Evolutionary conservation across 2,797 vertebrate genomes (phyloP).

Genomic region (Ciconia nigra): DNA sequence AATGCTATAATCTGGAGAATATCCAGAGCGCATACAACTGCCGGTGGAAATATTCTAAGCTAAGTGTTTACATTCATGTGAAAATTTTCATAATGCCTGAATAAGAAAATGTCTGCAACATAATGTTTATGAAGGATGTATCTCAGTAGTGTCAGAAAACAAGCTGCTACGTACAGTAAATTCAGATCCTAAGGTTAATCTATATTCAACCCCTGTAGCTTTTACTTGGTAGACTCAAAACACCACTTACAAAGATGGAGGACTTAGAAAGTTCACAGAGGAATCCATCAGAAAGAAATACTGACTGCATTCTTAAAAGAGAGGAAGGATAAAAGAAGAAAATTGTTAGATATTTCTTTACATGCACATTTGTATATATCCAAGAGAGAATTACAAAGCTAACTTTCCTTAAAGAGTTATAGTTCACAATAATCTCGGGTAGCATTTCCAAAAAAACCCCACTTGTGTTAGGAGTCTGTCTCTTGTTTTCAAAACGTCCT

Average conservation of each 20-base stretch:
- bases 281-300: background rate
- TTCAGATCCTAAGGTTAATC: background rate
- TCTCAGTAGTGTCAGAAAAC: background rate
- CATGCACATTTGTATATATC: accelerated
- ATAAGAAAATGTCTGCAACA: background rate
- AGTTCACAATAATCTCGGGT: background rate
- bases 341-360: background rate
- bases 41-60: background rate
- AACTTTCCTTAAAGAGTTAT: background rate
- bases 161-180: background rate
- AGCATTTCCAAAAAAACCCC: background rate
- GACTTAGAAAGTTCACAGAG: background rate
- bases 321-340: background rate
- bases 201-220: background rate
- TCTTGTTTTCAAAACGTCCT: background rate
- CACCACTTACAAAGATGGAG: background rate
- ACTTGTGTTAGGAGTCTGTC: background rate
- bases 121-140: background rate
- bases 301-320: background rate
- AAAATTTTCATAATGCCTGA: background rate
- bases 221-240: background rate
- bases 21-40: background rate
- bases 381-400: background rate
- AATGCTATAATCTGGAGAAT: background rate
- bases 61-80: background rate